Conservation (phyloP, 2,888 invertebrate species). For the Ommatoiulus sabulosus region DNA sequence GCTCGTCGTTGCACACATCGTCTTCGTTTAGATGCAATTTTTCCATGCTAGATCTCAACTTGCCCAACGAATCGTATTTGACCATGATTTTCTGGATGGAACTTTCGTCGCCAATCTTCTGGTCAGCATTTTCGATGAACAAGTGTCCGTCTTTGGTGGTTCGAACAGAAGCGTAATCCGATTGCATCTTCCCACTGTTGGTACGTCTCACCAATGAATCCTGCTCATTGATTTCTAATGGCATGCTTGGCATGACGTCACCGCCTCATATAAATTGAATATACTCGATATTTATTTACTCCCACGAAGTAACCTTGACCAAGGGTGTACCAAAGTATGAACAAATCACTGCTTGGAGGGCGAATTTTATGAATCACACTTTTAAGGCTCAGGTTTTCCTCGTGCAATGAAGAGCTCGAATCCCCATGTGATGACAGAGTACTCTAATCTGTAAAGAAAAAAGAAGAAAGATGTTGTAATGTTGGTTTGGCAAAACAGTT, state of each 20-base stretch:
- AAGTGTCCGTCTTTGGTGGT: slow-evolving; percentile 13
- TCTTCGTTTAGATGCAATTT: slow-evolving; percentile 56
- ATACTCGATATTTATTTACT: not conserved
- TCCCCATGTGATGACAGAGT: not conserved
- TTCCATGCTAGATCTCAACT: slow-evolving; percentile 56
- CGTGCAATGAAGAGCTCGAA: not conserved
- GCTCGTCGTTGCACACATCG: slow-evolving; percentile 50
- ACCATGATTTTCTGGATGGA: slow-evolving; percentile 55
- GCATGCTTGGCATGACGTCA: slow-evolving; percentile 40
- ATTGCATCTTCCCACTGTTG: slow-evolving; percentile 42
- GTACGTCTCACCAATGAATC: not conserved
- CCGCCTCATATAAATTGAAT: not conserved
- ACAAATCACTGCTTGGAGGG: not conserved
- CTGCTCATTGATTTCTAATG: slow-evolving; percentile 51
- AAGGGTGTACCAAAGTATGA: slow-evolving; percentile 33
- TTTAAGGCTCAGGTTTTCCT: slow-evolving; percentile 22
- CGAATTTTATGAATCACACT: slow-evolving; percentile 13
- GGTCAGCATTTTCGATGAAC: slow-evolving; percentile 50
- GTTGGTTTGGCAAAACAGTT: not conserved
- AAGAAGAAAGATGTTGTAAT: not conserved
- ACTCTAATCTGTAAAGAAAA: not conserved
- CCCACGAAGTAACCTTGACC: slow-evolving; percentile 25
- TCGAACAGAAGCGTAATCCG: slow-evolving; percentile 54
- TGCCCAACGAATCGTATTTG: slow-evolving; percentile 56
- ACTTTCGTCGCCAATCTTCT: slow-evolving; percentile 4